Evolutionary conservation across 2,113 vertebrate species (phyloP).

Genomic region (Chrysemys picta): DNA sequence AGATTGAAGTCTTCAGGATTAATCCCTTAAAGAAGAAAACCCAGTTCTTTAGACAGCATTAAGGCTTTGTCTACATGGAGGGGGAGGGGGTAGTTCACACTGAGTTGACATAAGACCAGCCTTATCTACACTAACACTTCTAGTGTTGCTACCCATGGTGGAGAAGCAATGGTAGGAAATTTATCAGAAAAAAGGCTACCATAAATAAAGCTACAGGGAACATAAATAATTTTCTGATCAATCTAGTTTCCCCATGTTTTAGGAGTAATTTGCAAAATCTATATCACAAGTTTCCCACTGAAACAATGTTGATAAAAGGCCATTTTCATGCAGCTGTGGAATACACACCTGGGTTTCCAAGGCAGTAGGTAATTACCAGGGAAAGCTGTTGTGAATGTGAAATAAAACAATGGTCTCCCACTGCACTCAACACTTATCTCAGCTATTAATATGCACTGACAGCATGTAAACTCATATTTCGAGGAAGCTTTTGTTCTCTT

Average conservation of each 20-base stretch:
- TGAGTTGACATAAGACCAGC: too few species aligned
- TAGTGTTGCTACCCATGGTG: background rate
- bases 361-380: background rate
- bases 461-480: background rate
- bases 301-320: background rate
- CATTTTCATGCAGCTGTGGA: background rate
- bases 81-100: too few species aligned
- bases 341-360: background rate
- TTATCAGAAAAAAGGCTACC: background rate
- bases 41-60: too few species aligned
- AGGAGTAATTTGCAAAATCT: background rate
- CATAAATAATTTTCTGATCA: background rate
- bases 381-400: background rate
- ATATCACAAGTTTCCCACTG: background rate
- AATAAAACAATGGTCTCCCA: background rate
- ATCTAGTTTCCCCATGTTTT: background rate
- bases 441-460: background rate
- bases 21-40: too few species aligned
- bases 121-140: rapidly evolving
- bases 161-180: background rate
- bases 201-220: background rate
- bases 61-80: too few species aligned
- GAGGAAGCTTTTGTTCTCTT: background rate
- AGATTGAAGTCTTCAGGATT: too few species aligned
- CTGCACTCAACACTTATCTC: background rate